Percentiles rank a stretch among this genome's conserved stretches.
phyloP scores from a whole-genome alignment of 2,797 vertebrate genomes.

The Molossus molossus region DNA sequence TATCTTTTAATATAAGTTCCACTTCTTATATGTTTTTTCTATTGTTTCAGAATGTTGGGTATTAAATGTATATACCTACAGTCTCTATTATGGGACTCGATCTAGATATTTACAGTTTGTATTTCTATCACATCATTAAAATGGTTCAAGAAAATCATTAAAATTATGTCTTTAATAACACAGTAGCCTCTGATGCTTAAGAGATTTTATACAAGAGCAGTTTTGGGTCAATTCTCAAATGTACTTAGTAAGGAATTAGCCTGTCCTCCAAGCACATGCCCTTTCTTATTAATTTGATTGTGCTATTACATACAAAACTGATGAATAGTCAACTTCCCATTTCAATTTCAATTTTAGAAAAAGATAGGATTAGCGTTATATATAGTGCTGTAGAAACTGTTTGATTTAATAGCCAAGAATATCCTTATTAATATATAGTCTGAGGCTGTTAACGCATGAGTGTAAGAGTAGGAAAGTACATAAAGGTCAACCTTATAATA shows the following conservation, averaged over 20 bases:
- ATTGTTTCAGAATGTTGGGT: constrained; percentile 12
- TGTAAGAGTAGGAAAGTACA: not conserved
- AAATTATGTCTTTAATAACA: constrained; percentile 72
- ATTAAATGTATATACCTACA: not conserved
- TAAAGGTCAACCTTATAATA: constrained; percentile 32
- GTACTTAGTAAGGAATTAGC: constrained; percentile 35
- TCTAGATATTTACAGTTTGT: constrained; percentile 32
- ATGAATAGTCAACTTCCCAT: constrained; percentile 36
- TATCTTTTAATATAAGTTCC: not conserved
- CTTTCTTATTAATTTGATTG: constrained; percentile 61
- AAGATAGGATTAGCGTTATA: not conserved
- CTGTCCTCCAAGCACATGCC: constrained; percentile 23
- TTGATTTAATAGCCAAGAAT: not conserved
- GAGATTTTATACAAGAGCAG: constrained; percentile 36
- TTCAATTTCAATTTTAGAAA: constrained; percentile 63
- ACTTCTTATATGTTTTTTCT: constrained; percentile 22
- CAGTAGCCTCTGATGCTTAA: constrained; percentile 57
- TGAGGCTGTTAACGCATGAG: not conserved
- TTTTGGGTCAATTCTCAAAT: constrained; percentile 52
- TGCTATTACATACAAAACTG: constrained; percentile 47
- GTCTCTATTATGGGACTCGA: not conserved
- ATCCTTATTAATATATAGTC: not conserved
- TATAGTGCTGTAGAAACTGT: not conserved
- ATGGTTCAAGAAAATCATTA: constrained; percentile 49
- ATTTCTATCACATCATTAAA: constrained; percentile 65